Evolutionary conservation across 2,113 vertebrate genomes (phyloP).

Genomic region (Pardalotus punctatus): DNA sequence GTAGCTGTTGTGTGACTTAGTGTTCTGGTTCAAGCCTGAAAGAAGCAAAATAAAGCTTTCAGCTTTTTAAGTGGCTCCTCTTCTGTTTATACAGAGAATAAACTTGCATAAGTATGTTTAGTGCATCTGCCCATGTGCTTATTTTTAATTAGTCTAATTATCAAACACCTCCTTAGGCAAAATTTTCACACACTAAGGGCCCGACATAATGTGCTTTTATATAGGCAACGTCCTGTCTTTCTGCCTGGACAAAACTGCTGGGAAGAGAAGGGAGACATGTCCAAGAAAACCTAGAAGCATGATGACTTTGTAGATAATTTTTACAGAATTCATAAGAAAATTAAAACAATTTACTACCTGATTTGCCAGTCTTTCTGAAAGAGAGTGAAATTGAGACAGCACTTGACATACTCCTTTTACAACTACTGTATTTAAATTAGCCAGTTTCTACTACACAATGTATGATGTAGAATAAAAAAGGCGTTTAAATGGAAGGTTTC

Average conservation of each 20-base stretch:
- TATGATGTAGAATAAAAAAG: background rate
- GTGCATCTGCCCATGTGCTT: background rate
- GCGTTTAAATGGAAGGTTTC: background rate
- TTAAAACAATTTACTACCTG: background rate
- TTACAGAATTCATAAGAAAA: background rate
- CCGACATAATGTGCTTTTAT: background rate
- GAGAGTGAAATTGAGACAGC: background rate
- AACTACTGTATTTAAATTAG: background rate
- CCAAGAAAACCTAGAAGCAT: background rate
- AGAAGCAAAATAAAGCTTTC: background rate
- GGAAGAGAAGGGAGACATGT: background rate
- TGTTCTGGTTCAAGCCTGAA: slow-evolving; percentile 9
- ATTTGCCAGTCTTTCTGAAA: background rate
- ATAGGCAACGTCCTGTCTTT: background rate
- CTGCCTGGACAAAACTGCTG: background rate
- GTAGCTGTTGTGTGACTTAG: background rate
- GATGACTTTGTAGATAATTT: background rate
- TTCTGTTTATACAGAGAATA: background rate
- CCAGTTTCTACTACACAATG: background rate
- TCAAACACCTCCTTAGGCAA: background rate
- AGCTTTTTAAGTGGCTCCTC: background rate
- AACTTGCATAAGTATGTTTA: background rate
- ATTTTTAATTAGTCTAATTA: background rate
- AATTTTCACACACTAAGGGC: background rate
- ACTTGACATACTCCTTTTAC: background rate